Evolutionary conservation across 1,140 invertebrate genomes (phyloP).

Genomic region (Temnothorax longispinosus): DNA sequence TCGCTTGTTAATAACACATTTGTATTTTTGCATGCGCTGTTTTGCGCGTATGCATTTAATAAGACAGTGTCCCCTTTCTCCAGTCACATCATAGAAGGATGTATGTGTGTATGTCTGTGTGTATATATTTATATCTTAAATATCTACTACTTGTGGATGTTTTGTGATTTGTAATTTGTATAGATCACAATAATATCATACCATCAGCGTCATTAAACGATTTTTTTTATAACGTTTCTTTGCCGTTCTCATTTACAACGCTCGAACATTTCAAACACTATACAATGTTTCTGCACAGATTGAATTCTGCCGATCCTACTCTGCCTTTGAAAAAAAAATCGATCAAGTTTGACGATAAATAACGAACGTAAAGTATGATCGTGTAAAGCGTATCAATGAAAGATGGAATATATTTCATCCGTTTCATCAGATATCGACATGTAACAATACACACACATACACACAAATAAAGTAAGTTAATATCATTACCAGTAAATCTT

Average conservation of each 20-base stretch:
- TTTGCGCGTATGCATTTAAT: slow-evolving; percentile 31
- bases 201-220: slow-evolving; percentile 81
- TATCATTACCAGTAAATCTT: background rate
- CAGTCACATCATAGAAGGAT: slow-evolving; percentile 65
- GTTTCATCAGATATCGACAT: background rate
- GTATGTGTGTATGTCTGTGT: slow-evolving; percentile 55
- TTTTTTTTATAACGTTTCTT: slow-evolving; percentile 77
- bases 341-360: slow-evolving; percentile 69
- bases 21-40: slow-evolving; percentile 25
- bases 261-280: slow-evolving; percentile 69
- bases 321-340: slow-evolving; percentile 64
- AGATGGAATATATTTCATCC: background rate
- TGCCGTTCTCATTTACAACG: slow-evolving; percentile 71
- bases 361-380: slow-evolving; percentile 63
- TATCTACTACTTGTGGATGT: slow-evolving; percentile 83
- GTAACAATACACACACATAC: background rate
- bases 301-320: slow-evolving; percentile 56
- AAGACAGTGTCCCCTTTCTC: slow-evolving; percentile 46
- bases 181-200: slow-evolving; percentile 85
- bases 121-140: slow-evolving; percentile 79
- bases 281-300: slow-evolving; percentile 63
- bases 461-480: background rate
- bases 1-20: slow-evolving; percentile 70
- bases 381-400: background rate
- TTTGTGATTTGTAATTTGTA: slow-evolving; percentile 83